Evolutionary conservation across 2,888 invertebrate genomes (phyloP).

Genomic region (Lampropteryx suffumata): DNA sequence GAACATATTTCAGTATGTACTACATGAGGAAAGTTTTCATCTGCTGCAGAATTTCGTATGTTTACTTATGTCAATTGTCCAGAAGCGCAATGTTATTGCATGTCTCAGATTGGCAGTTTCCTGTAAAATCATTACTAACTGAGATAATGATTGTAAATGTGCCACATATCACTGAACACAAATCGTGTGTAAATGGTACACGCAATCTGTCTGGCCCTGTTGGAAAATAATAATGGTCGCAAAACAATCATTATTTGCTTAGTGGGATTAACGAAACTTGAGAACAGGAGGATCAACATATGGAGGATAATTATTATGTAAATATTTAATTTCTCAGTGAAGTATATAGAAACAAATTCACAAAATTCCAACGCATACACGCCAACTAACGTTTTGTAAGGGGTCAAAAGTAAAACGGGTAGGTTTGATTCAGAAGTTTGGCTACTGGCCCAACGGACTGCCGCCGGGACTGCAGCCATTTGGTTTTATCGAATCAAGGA

Average conservation of each 20-base stretch:
- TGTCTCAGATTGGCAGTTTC: not conserved
- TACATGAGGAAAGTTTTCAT: slow-evolving; percentile 38
- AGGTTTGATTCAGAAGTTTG: slow-evolving; percentile 51
- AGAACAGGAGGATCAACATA: too few species aligned
- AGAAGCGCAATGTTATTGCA: slow-evolving; percentile 37
- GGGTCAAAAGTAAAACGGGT: slow-evolving; percentile 14
- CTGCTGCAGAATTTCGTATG: slow-evolving; percentile 25
- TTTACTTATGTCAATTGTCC: slow-evolving; percentile 38
- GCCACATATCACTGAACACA: too few species aligned
- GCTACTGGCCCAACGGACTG: slow-evolving; percentile 52
- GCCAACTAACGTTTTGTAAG: too few species aligned
- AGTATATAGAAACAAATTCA: too few species aligned
- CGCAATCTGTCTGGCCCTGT: too few species aligned
- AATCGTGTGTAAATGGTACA: too few species aligned
- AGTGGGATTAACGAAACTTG: too few species aligned
- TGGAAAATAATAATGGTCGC: too few species aligned
- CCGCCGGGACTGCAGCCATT: slow-evolving; percentile 47
- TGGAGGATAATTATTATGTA: too few species aligned
- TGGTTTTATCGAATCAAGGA: slow-evolving; percentile 47
- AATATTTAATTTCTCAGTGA: too few species aligned
- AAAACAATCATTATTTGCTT: too few species aligned
- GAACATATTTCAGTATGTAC: slow-evolving; percentile 25
- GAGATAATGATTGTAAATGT: not conserved
- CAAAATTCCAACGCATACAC: too few species aligned
- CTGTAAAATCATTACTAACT: not conserved